Evolutionary conservation across 2,797 vertebrate genomes (phyloP).

Genomic region (Ara ararauna): DNA sequence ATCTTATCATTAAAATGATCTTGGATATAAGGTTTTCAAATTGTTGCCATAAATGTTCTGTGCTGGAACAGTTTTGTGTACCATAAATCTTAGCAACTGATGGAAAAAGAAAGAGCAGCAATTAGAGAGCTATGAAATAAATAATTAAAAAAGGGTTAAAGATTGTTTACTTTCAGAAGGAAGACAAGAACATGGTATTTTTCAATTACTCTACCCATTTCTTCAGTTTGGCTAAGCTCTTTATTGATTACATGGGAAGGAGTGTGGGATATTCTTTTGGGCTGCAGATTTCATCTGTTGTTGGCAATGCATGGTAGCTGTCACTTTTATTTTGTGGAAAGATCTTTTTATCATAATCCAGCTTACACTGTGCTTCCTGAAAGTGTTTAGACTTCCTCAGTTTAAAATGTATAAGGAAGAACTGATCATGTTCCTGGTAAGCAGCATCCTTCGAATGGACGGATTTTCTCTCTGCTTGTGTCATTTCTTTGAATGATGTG

Average conservation of each 20-base stretch:
- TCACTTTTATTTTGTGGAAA: neutral
- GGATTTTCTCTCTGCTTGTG: neutral
- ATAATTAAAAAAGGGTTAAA: neutral
- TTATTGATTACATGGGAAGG: neutral
- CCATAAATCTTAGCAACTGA: neutral
- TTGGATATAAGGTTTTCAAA: conserved; percentile 31
- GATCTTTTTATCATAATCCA: neutral
- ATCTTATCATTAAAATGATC: conserved; percentile 18
- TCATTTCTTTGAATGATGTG: conserved; percentile 1
- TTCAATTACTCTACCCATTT: neutral
- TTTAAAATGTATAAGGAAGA: neutral
- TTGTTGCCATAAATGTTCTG: conserved; percentile 7
- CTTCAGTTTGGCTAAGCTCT: neutral
- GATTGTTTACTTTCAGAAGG: neutral
- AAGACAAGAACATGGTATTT: neutral
- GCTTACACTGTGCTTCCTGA: neutral
- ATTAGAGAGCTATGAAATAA: neutral
- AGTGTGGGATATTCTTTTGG: neutral
- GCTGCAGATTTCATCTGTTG: neutral
- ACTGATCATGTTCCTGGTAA: neutral
- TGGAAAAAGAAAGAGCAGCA: neutral
- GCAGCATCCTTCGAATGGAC: neutral
- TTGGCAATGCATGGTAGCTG: neutral
- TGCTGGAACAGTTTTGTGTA: neutral
- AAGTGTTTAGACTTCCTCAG: neutral